A percentile compares a stretch with the other conserved stretches of the same genome.
These are phyloP conservation scores for Kuschelorhynchus macadamiae DNA, from an alignment of 2,888 invertebrate genomes.

Conservation along the genomic window DNA sequence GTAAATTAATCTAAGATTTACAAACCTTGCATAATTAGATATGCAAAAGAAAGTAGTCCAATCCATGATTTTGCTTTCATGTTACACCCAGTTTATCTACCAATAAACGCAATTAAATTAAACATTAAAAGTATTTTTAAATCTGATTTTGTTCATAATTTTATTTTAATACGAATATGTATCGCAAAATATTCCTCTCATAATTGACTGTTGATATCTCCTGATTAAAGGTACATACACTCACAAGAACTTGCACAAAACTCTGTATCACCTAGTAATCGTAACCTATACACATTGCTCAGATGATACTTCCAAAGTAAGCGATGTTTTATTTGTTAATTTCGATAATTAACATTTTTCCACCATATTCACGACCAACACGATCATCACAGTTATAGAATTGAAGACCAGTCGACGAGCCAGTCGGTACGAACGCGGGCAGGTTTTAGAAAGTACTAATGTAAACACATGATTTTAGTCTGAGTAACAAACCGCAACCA, in stretches of 20 bases:
- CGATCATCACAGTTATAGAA: slow-evolving; percentile 4
- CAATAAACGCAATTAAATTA: slow-evolving; percentile 11
- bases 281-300: too few species aligned
- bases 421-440: slow-evolving; percentile 13
- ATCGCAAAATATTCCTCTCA: not conserved
- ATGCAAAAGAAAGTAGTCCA: slow-evolving; percentile 60
- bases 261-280: too few species aligned
- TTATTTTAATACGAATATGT: not conserved
- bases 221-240: not conserved
- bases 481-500: slow-evolving; percentile 27
- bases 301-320: too few species aligned
- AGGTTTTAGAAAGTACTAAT: slow-evolving; percentile 43
- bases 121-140: not conserved
- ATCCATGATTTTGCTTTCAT: slow-evolving; percentile 56
- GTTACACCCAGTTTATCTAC: slow-evolving; percentile 24
- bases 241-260: not conserved
- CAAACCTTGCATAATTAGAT: slow-evolving; percentile 57
- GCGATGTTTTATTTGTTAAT: not conserved
- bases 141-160: not conserved
- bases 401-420: not conserved
- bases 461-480: slow-evolving; percentile 31
- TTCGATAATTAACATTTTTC: too few species aligned
- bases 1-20: not conserved
- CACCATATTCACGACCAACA: slow-evolving; percentile 18
- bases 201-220: slow-evolving; percentile 8